Percentiles rank a stretch among this genome's conserved stretches.
phyloP scores from a whole-genome alignment of 1,140 invertebrate species.

The Augochlora pura region DNA sequence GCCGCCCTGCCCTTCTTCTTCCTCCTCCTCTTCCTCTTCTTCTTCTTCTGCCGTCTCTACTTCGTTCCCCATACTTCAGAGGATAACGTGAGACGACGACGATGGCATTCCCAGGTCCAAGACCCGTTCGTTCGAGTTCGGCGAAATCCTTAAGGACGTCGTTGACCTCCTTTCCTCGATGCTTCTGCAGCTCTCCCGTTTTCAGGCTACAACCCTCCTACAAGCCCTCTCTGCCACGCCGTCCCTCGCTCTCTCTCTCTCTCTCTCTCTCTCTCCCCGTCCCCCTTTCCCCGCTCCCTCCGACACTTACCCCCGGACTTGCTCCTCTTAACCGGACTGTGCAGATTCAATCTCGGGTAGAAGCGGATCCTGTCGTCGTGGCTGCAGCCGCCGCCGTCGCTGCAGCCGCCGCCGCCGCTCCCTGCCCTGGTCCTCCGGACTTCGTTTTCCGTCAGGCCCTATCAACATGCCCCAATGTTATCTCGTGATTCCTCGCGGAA shows the following conservation, averaged over 20 bases:
- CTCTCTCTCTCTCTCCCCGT: too few species aligned
- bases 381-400: conserved; percentile 12
- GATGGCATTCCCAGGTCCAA: conserved; percentile 62
- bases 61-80: conserved; percentile 52
- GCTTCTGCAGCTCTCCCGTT: conserved; percentile 57
- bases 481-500: conserved; percentile 28
- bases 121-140: conserved; percentile 70
- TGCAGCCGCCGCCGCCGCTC: too few species aligned
- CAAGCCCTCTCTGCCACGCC: neutral
- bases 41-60: too few species aligned
- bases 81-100: conserved; percentile 66
- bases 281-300: neutral
- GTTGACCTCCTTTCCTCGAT: conserved; percentile 72
- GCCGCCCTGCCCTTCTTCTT: too few species aligned
- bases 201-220: conserved; percentile 38
- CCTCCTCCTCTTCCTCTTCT: too few species aligned
- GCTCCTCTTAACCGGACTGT: conserved; percentile 64
- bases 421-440: neutral
- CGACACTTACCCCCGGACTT: conserved; percentile 36
- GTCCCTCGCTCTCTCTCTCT: too few species aligned
- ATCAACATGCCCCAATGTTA: conserved; percentile 51
- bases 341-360: conserved; percentile 70
- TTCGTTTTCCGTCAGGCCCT: conserved; percentile 35
- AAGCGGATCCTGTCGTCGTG: conserved; percentile 51
- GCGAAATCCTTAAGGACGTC: conserved; percentile 76